Evolutionary conservation across 2,888 invertebrate species (phyloP).

Genomic region (Drosophila gaucha): DNA sequence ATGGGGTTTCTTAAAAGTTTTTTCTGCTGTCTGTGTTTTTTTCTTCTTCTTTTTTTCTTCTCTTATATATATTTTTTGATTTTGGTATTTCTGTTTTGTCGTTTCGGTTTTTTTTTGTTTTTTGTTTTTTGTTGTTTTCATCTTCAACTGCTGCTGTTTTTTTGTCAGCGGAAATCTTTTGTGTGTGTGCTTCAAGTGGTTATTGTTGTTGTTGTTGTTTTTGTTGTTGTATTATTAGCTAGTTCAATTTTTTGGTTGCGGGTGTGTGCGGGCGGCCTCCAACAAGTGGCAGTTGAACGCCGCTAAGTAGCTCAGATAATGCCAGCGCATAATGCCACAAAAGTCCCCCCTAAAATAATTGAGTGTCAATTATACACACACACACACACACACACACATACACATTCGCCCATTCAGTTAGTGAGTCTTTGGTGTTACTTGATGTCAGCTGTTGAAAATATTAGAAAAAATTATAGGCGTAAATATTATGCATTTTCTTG

Average conservation of each 20-base stretch:
- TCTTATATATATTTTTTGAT: constrained; percentile 10
- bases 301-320: constrained; percentile 77
- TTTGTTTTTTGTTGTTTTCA: constrained; percentile 33
- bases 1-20: constrained; percentile 28
- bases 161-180: constrained; percentile 77
- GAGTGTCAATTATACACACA: constrained; percentile 72
- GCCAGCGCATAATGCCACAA: constrained; percentile 66
- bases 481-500: constrained; percentile 74
- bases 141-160: constrained; percentile 40
- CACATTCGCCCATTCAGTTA: constrained; percentile 18
- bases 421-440: constrained; percentile 62
- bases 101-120: constrained; percentile 36
- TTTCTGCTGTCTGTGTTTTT: constrained; percentile 6
- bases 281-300: constrained; percentile 78
- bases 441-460: constrained; percentile 77
- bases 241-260: constrained; percentile 64
- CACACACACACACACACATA: constrained; percentile 8
- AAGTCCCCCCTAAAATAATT: constrained; percentile 61
- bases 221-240: constrained; percentile 74
- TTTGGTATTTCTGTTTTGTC: constrained; percentile 49
- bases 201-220: constrained; percentile 48
- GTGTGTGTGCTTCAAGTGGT: constrained; percentile 69
- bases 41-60: not conserved
- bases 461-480: constrained; percentile 74
- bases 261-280: constrained; percentile 63